Evolutionary conservation across 2,888 invertebrate species (phyloP).

Genomic region (Cheilosia impressa): DNA sequence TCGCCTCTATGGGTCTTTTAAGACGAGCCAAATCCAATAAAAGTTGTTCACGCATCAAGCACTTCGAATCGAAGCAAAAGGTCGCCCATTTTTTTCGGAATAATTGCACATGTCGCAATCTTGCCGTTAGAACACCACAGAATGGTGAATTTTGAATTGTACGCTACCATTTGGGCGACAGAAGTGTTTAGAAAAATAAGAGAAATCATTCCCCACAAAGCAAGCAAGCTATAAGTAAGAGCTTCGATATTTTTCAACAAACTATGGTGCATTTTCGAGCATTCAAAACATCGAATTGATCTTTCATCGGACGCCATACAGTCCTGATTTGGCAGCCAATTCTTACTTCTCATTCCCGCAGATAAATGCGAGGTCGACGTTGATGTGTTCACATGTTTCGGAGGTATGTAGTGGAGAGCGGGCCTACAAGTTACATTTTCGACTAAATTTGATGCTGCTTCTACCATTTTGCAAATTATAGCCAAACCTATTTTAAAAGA

Average conservation of each 20-base stretch:
- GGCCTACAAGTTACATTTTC: too few relatives aligned
- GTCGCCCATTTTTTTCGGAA: not conserved
- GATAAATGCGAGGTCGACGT: not conserved
- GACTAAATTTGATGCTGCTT: too few relatives aligned
- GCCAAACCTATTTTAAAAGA: too few relatives aligned
- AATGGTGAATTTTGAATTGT: not conserved
- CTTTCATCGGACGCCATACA: too few relatives aligned
- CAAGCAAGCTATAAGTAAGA: not conserved
- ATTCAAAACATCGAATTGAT: too few relatives aligned
- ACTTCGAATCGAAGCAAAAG: not conserved
- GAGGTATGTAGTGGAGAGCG: not conserved
- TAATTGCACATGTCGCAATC: not conserved
- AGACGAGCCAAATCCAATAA: constrained; percentile 59
- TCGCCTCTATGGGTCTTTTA: constrained; percentile 57
- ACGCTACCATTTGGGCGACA: not conserved
- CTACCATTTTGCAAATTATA: too few relatives aligned
- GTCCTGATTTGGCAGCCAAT: too few relatives aligned
- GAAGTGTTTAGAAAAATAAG: not conserved
- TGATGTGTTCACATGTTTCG: not conserved
- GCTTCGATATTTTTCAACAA: not conserved
- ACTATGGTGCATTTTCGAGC: too few relatives aligned
- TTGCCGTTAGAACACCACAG: not conserved
- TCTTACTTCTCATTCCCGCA: not conserved
- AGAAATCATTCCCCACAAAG: not conserved
- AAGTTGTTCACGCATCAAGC: constrained; percentile 48